phyloP scores from a whole-genome alignment of 2,113 vertebrate genomes.

The Rallus limicola region DNA sequence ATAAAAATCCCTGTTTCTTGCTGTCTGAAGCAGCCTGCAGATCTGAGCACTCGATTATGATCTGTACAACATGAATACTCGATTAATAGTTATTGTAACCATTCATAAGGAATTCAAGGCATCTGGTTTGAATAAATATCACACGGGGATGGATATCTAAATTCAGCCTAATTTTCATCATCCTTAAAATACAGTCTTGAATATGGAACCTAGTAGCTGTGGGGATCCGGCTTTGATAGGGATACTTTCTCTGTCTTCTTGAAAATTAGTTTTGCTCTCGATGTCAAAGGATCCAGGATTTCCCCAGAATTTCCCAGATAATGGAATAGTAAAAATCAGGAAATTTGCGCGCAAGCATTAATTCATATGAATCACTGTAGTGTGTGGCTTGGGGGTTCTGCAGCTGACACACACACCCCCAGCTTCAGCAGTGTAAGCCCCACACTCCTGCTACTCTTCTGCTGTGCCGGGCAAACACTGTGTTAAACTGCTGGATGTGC shows the following conservation, averaged over 20 bases:
- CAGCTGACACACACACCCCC: background rate
- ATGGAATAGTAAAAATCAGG: background rate
- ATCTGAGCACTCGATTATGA: background rate
- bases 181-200: background rate
- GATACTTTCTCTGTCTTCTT: background rate
- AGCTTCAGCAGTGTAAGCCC: background rate
- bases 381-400: background rate
- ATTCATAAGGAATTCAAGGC: background rate
- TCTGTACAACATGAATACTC: background rate
- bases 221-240: background rate
- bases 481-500: background rate
- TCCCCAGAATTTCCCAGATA: background rate
- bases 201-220: background rate
- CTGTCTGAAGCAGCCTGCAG: background rate
- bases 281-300: background rate
- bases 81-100: constrained; percentile 31
- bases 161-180: constrained; percentile 6
- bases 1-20: background rate
- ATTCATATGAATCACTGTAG: background rate
- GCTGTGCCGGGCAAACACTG: background rate
- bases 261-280: background rate
- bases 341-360: background rate
- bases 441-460: background rate
- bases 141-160: background rate
- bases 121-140: constrained; percentile 34